These are phyloP conservation scores for Crematogaster levior DNA, from an alignment of 2,888 invertebrate genomes.

Conservation along the genomic window DNA sequence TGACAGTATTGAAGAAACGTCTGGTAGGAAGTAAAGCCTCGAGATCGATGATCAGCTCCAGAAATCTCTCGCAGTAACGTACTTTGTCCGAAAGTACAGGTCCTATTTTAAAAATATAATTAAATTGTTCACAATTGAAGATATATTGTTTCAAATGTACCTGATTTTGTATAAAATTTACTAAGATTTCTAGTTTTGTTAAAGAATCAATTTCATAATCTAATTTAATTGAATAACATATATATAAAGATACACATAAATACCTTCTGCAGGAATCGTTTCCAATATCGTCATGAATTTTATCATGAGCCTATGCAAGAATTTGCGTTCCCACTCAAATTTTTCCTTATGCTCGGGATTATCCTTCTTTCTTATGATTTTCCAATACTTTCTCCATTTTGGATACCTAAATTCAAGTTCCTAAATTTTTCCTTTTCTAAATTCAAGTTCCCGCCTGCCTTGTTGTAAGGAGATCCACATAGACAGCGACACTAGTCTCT, in stretches of 20 bases:
- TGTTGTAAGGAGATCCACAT: conserved; percentile 97
- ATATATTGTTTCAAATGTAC: background rate
- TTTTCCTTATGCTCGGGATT: conserved; percentile 90
- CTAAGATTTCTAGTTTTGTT: background rate
- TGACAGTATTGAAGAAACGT: conserved; percentile 97
- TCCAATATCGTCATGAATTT: conserved; percentile 95
- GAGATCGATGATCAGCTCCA: conserved; percentile 98
- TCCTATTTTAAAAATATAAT: conserved; percentile 72
- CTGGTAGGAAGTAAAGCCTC: conserved; percentile 98
- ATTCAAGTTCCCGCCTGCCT: conserved; percentile 94
- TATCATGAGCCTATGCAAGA: conserved; percentile 93
- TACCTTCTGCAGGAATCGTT: conserved; percentile 89
- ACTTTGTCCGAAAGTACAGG: conserved; percentile 86
- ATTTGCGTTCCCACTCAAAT: conserved; percentile 94
- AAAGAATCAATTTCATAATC: background rate
- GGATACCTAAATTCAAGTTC: conserved; percentile 95
- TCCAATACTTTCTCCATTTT: conserved; percentile 97
- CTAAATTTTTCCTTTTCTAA: too few species aligned
- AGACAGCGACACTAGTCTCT: conserved; percentile 96
- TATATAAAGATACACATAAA: background rate
- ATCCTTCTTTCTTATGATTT: conserved; percentile 94
- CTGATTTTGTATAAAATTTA: background rate
- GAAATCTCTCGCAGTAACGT: conserved; percentile 96
- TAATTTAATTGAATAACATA: conserved; percentile 1
- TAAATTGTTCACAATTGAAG: background rate